Conservation (phyloP, 2,113 vertebrate genomes). For the Sturnus vulgaris region DNA sequence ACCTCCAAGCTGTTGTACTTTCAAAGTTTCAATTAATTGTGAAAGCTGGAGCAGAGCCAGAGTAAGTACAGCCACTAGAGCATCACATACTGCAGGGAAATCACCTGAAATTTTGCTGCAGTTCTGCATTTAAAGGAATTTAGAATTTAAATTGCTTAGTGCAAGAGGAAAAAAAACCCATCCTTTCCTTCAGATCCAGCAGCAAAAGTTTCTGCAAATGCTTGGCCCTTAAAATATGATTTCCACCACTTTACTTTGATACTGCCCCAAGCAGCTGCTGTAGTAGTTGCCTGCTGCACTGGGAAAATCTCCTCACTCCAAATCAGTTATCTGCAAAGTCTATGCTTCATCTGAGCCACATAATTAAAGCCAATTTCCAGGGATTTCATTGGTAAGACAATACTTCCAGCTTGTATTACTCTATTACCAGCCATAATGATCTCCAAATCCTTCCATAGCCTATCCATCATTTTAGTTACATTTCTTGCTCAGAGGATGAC, state of each 20-base stretch:
- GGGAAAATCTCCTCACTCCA: neutral
- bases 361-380: neutral
- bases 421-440: neutral
- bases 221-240: neutral
- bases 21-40: neutral
- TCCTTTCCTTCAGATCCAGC: neutral
- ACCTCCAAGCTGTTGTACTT: neutral
- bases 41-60: neutral
- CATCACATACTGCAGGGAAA: neutral
- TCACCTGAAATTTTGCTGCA: neutral
- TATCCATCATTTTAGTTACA: neutral
- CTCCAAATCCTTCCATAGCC: constrained; percentile 6
- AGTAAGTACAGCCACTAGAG: neutral
- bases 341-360: neutral
- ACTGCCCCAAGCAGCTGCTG: neutral
- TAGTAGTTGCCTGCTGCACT: neutral
- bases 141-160: neutral
- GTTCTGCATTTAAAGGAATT: neutral
- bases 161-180: neutral
- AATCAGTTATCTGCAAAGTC: neutral
- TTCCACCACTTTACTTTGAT: neutral
- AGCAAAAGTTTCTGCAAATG: neutral
- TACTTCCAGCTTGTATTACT: neutral
- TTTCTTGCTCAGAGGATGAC: neutral
- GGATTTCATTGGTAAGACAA: constrained; percentile 17